These are phyloP conservation scores for Rhinatrema bivittatum DNA, from an alignment of 2,797 vertebrate genomes.

Conservation along the genomic window DNA sequence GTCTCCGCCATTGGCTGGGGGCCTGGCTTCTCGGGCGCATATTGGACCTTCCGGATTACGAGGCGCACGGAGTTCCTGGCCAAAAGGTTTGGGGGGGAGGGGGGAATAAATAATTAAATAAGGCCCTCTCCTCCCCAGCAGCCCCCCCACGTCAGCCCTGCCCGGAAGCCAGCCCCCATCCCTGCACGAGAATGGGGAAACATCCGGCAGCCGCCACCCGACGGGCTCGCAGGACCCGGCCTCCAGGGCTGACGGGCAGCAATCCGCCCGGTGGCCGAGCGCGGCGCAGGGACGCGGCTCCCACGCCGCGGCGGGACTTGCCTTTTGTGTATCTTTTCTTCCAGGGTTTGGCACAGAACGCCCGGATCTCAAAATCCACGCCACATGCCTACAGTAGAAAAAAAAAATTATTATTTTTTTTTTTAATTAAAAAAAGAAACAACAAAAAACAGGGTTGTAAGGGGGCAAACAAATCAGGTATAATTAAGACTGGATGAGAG, in stretches of 20 bases:
- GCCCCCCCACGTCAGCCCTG: neutral
- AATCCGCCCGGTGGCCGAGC: neutral
- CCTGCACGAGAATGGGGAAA: neutral
- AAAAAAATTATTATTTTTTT: neutral
- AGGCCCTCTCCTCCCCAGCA: neutral
- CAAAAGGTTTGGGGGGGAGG: neutral
- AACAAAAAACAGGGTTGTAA: neutral
- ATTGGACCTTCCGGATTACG: constrained; percentile 71
- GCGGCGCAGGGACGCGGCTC: neutral
- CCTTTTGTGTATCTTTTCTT: constrained; percentile 77
- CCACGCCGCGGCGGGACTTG: constrained; percentile 8
- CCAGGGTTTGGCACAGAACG: constrained; percentile 67
- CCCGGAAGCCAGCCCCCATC: neutral
- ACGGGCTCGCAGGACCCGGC: too few species aligned
- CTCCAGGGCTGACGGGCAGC: too few species aligned
- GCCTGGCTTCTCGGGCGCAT: constrained; percentile 66
- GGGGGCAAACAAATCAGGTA: too few species aligned
- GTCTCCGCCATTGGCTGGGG: constrained; percentile 71
- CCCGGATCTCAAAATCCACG: constrained; percentile 71
- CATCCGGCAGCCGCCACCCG: neutral
- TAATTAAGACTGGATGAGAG: neutral
- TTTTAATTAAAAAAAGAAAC: too few species aligned
- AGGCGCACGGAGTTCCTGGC: constrained; percentile 65
- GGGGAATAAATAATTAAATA: neutral
- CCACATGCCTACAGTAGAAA: constrained; percentile 55